phyloP scores from a whole-genome alignment of 30 jellyfish, hydroid and myxozoan genomes.

The Clytia hemisphaerica region DNA sequence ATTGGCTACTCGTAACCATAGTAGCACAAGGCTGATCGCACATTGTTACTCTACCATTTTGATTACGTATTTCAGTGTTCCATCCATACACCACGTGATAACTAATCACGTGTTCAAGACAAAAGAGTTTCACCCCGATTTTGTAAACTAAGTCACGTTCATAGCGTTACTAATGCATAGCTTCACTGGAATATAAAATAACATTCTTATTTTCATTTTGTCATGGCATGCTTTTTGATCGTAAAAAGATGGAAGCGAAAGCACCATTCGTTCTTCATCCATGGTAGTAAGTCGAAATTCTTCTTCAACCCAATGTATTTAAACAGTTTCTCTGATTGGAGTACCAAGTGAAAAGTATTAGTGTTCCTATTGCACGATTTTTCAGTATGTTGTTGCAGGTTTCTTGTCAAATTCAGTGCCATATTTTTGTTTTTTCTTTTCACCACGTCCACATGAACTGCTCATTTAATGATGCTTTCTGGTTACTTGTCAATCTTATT shows the following conservation, averaged over 20 bases:
- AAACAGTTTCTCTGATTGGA: background rate
- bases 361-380: no score
- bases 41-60: conserved; percentile 36
- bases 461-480: no score
- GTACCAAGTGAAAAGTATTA: background rate
- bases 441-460: no score
- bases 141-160: conserved; percentile 1
- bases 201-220: conserved; percentile 24
- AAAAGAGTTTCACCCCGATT: background rate
- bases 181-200: conserved; percentile 25
- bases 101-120: conserved; percentile 1
- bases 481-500: no score
- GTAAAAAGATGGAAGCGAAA: background rate
- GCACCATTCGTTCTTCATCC: background rate
- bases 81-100: conserved; percentile 1
- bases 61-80: background rate
- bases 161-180: conserved; percentile 27
- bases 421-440: no score
- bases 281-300: background rate
- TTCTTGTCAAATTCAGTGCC: no score
- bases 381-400: no score
- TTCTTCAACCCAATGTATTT: background rate
- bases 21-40: no score
- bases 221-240: conserved; percentile 7
- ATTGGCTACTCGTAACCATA: no score